phyloP scores from a whole-genome alignment of 2,797 vertebrate genomes.

The Erpetoichthys calabaricus region DNA sequence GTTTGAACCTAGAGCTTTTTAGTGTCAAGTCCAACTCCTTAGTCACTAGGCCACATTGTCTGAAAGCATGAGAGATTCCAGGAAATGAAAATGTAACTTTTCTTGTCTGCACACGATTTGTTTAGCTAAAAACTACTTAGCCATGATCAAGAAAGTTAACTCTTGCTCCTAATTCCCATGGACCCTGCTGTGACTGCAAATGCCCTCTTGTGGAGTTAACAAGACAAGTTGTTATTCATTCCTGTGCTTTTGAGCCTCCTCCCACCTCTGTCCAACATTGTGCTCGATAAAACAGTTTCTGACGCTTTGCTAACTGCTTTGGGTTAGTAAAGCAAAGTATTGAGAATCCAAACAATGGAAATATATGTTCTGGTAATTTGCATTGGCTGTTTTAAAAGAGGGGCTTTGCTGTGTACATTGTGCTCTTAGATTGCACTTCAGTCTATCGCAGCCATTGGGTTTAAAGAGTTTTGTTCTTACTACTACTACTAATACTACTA shows the following conservation, averaged over 20 bases:
- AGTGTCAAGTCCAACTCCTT: too few species aligned
- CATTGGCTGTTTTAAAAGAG: too few species aligned
- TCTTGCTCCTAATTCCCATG: slow-evolving; percentile 10
- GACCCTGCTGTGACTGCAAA: slow-evolving; percentile 9
- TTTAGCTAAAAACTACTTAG: background rate
- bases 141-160: slow-evolving; percentile 3
- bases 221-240: slow-evolving; percentile 7
- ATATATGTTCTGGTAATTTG: too few species aligned
- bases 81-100: background rate
- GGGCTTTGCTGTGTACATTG: too few species aligned
- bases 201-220: slow-evolving; percentile 8
- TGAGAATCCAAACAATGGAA: too few species aligned
- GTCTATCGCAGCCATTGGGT: too few species aligned
- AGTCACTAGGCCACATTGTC: too few species aligned
- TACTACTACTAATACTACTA: too few species aligned
- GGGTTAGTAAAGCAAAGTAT: slow-evolving; percentile 4
- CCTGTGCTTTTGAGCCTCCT: slow-evolving; percentile 3
- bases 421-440: too few species aligned
- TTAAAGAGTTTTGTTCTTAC: too few species aligned
- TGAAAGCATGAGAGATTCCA: too few species aligned
- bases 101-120: background rate
- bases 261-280: slow-evolving; percentile 15
- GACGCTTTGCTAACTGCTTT: slow-evolving; percentile 9
- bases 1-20: too few species aligned
- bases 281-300: slow-evolving; percentile 2